Evolutionary conservation across 1,140 invertebrate species (phyloP).

Genomic region (Drosophila pallidifrons): DNA sequence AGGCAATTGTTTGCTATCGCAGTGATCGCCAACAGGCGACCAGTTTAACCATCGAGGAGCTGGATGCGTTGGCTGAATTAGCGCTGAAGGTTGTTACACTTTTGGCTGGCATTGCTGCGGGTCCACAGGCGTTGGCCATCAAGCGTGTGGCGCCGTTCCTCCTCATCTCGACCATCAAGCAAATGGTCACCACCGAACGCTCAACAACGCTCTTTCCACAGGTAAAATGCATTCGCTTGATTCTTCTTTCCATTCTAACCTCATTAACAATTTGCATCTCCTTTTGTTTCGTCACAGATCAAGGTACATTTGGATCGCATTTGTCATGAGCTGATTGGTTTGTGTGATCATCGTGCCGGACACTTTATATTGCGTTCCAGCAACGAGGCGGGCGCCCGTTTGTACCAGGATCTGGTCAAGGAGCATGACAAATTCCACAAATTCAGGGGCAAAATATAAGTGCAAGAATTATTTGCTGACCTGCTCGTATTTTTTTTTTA

Average conservation of each 20-base stretch:
- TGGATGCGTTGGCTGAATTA: conserved; percentile 72
- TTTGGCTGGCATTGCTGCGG: conserved; percentile 60
- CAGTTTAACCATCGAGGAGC: conserved; percentile 58
- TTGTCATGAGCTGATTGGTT: conserved; percentile 74
- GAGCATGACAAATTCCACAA: conserved; percentile 83
- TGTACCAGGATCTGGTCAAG: conserved; percentile 75
- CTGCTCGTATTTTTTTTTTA: neutral
- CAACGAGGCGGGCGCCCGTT: conserved; percentile 73
- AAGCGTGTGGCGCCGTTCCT: conserved; percentile 82
- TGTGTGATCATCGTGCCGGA: conserved; percentile 82
- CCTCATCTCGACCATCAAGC: conserved; percentile 74
- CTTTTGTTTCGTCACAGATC: conserved; percentile 46
- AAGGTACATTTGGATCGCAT: conserved; percentile 78
- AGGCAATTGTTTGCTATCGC: conserved; percentile 77
- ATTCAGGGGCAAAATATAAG: conserved; percentile 79
- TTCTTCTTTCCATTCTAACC: neutral
- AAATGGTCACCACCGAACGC: conserved; percentile 75
- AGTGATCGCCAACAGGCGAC: conserved; percentile 69
- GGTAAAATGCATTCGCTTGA: conserved; percentile 24
- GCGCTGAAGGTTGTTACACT: conserved; percentile 72
- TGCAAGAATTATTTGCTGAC: too few species aligned
- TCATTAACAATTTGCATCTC: neutral
- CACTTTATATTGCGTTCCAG: conserved; percentile 78
- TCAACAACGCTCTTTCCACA: conserved; percentile 80
- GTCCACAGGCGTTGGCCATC: conserved; percentile 61